Evolutionary conservation across 2,888 invertebrate genomes (phyloP), one percentile per base, ranked within the genome.

Genomic region (Ariolimax columbianus): DNA sequence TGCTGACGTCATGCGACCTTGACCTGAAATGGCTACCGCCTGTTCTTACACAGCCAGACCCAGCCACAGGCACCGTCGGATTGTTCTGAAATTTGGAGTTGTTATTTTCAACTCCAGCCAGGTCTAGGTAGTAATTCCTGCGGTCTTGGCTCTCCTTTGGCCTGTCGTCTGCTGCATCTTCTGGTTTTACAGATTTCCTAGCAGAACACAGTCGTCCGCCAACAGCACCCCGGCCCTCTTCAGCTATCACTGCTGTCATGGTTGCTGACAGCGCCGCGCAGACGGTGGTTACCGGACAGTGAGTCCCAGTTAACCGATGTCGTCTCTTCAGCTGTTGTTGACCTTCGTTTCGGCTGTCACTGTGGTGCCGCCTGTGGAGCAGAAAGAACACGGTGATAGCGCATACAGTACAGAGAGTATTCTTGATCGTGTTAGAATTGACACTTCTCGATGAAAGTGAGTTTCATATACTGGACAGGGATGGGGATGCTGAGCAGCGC

Each of bases 1-100:
- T 88, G 51, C 86, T 86, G 59, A 94, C 89, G 87, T 95, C 95
- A 88, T 95, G 94, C 30, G 94, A 94, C 90, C 94, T 92, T 43
- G 94, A 94, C 87, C 94, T 91, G 87, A 94, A 93, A 89, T 95
- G 95, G 78, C 89, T 90, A 77, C 89, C 88, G 78, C 90, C 90
- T 84, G 87, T 82, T 75, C 88, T 83, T 68, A 88, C 85, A 82
- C 47, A 78, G 30, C 84, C 87, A 0, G 84, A 84, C 36, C 84
- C 87, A 36, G 84, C 81, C 33, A 84, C 82, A 40, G 88, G 82
- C 55, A 86, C 84, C 36, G 77, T 43, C 23, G 78, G 77, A 70
- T 84, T 87, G 79, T 88, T 89, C 82, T 91, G 90, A 85, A 90
- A 89, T 86, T 89, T 89, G 36, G 91, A 89, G n/a, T 90, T 88